phyloP scores from a whole-genome alignment of 2,797 vertebrate genomes.

The Sebastolobus alascanus region DNA sequence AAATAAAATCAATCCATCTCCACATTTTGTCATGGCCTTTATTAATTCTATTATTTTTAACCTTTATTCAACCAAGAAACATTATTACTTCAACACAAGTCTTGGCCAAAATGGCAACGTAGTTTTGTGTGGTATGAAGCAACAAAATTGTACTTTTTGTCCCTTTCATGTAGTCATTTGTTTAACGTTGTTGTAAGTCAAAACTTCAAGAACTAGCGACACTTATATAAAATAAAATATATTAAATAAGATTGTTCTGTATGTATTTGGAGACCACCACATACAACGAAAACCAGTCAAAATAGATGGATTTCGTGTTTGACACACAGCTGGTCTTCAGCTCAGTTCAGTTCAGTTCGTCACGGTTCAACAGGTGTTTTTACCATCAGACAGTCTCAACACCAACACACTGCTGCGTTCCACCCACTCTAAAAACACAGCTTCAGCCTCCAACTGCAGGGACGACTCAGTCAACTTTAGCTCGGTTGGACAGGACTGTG shows the following conservation, averaged over 20 bases:
- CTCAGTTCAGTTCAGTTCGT: constrained; percentile 22
- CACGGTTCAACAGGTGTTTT: constrained; percentile 68
- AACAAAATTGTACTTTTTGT: not conserved
- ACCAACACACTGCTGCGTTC: constrained; percentile 23
- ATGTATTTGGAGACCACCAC: not conserved
- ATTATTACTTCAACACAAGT: not conserved
- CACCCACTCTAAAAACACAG: constrained; percentile 5
- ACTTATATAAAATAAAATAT: not conserved
- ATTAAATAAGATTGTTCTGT: not conserved
- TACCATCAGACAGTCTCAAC: constrained; percentile 56
- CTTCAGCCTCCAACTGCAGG: constrained; percentile 10
- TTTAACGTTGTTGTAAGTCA: not conserved
- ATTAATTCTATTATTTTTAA: not conserved
- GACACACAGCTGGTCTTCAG: constrained; percentile 40
- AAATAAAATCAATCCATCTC: too few species aligned
- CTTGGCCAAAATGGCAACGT: not conserved
- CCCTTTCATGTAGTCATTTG: not conserved
- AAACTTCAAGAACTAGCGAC: not conserved
- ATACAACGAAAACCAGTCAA: not conserved
- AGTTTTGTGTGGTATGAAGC: not conserved
- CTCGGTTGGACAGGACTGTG: not conserved
- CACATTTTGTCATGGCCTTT: not conserved
- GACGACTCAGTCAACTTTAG: not conserved
- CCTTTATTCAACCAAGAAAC: not conserved
- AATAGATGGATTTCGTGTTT: constrained; percentile 23